Percentiles rank a stretch among this genome's conserved stretches.
These are phyloP conservation scores for Chironex yamaguchii DNA, from an alignment of 30 jellyfish, hydroid and myxozoan genomes.

Conservation along the genomic window DNA sequence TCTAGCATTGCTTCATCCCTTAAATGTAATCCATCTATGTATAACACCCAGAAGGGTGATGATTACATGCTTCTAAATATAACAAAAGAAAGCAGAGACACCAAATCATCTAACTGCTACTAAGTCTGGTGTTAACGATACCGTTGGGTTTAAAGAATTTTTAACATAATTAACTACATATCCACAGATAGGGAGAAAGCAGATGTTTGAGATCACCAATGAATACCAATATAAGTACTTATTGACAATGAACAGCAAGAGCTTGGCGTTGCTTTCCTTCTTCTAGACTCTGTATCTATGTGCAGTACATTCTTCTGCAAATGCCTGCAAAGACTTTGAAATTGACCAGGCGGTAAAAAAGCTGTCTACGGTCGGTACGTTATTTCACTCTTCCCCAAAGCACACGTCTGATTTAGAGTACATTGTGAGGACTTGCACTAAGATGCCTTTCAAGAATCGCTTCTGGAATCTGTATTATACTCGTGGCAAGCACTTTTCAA, in stretches of 20 bases:
- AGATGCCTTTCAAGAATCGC: no score
- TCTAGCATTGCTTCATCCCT: background rate
- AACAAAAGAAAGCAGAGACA: background rate
- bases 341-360: background rate
- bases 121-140: background rate
- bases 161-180: background rate
- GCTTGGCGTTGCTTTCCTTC: background rate
- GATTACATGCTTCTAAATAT: background rate
- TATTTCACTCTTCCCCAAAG: no score
- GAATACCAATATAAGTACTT: background rate
- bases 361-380: no score
- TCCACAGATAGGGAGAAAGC: background rate
- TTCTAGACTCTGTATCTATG: background rate
- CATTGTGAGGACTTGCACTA: no score
- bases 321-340: background rate
- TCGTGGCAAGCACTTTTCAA: no score
- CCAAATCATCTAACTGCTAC: background rate
- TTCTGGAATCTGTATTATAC: no score
- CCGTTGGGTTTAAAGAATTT: background rate
- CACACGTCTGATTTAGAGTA: no score
- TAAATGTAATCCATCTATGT: background rate
- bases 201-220: background rate
- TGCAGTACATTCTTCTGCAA: background rate
- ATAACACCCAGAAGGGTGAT: background rate
- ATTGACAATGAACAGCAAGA: background rate